phyloP scores from a whole-genome alignment of 2,888 invertebrate species.

The Caenorhabditis plicata region DNA sequence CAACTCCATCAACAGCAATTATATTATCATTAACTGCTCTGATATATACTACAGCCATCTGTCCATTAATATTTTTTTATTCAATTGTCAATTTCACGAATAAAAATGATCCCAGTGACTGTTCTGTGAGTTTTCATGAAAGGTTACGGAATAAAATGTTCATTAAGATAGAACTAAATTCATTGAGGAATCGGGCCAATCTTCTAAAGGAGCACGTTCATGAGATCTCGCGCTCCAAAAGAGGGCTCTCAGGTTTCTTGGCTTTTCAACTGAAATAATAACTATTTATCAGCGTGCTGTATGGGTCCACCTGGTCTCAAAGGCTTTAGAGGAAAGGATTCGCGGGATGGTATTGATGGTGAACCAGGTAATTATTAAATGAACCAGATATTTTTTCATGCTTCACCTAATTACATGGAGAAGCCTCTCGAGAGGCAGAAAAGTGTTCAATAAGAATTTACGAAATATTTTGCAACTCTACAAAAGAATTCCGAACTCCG shows the following conservation, averaged over 20 bases:
- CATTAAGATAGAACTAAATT: slow-evolving; percentile 13
- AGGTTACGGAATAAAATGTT: neutral
- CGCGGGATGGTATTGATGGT: slow-evolving; percentile 40
- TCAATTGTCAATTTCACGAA: slow-evolving; percentile 2
- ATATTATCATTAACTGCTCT: slow-evolving; percentile 27
- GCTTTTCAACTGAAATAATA: neutral
- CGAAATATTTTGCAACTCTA: neutral
- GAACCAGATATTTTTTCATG: too few relatives aligned
- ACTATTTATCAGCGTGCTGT: slow-evolving; percentile 28
- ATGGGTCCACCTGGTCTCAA: slow-evolving; percentile 38
- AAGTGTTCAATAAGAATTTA: too few relatives aligned
- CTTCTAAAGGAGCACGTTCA: slow-evolving; percentile 22
- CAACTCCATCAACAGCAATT: slow-evolving; percentile 26
- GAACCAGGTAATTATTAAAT: slow-evolving; percentile 19
- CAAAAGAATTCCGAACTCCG: too few relatives aligned
- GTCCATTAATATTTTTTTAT: slow-evolving; percentile 25
- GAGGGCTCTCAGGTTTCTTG: slow-evolving; percentile 21
- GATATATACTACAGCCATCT: slow-evolving; percentile 30
- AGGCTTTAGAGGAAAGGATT: slow-evolving; percentile 33
- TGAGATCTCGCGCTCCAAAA: slow-evolving; percentile 14
- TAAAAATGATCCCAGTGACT: slow-evolving; percentile 10
- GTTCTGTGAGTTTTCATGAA: slow-evolving; percentile 22
- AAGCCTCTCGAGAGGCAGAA: too few relatives aligned
- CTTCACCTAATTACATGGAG: too few relatives aligned
- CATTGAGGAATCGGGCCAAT: slow-evolving; percentile 22